Evolutionary conservation across 2,113 vertebrate genomes (phyloP), one percentile per base, ranked within the genome.

Genomic region (Colaptes auratus): DNA sequence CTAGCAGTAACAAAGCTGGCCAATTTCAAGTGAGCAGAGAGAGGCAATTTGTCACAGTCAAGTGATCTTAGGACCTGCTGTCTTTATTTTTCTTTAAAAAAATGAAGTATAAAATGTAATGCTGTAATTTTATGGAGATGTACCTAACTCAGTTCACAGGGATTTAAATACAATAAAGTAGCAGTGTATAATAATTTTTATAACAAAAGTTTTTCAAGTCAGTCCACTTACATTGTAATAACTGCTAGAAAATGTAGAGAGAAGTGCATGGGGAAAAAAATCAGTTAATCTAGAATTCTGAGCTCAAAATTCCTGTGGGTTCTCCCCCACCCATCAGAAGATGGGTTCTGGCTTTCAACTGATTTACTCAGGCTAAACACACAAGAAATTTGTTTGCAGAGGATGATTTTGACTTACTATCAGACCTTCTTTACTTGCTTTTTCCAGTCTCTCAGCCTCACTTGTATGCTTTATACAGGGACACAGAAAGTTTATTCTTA

Each of bases 21-120:
- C 95, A 85, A 92, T 95, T 96, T 95, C 79, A 83, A 92, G 85
- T 56, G 85, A 95, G 89, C 64, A 88, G 87, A 77, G 91, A 85
- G 87, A 89, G 64, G 77, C 85, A 94, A 91, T 97, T 96, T 95
- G 91, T 96, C 82, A 95, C 82, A 93, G 95, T 91, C 79, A 93
- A 83, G 48, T 95, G 91, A 95, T 95, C 85, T 93, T 89, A 95
- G 48, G 94, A 93, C 92, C 78, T 72, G 61, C 95, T 91, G 89
- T 88, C 84, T 92, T 80, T 87, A 17, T 77, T 69, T 95, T 85
- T 72, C 75, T 78, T 59, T 35, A 3, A 39, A 84, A 66, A 48
- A 86, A 66, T 23, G n/a, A 96, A 87, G 33, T 89, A 89, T 92
- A 88, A 93, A 93, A 73, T 89, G 56, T 89, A 89, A 85, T 89